Conservation (phyloP, 2,797 vertebrate genomes). For the Ispidina lecontei region DNA sequence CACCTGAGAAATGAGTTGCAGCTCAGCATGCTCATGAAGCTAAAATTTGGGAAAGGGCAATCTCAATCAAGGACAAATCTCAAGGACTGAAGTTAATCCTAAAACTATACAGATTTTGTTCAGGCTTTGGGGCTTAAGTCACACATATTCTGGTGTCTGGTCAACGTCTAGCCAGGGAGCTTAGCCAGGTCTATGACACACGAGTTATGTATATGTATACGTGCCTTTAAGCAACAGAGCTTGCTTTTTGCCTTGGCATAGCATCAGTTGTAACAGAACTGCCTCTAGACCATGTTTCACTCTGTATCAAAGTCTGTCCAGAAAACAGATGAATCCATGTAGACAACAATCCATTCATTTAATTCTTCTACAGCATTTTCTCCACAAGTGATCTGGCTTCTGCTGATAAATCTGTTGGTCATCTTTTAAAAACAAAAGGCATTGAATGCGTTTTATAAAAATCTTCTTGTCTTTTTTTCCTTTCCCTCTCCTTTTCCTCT, state of each 20-base stretch:
- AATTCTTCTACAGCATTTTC: background rate
- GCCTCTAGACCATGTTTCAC: background rate
- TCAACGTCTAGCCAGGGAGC: conserved; percentile 12
- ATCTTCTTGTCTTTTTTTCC: background rate
- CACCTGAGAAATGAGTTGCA: conserved; percentile 50
- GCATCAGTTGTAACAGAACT: background rate
- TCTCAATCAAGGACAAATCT: conserved; percentile 34
- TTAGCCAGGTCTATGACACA: conserved; percentile 6
- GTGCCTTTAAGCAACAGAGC: background rate
- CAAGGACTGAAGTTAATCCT: conserved; percentile 48
- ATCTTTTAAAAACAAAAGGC: background rate
- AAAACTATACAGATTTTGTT: conserved; percentile 12
- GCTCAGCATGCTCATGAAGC: conserved; percentile 20
- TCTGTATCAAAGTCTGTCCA: background rate
- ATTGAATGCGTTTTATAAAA: background rate
- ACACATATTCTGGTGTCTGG: conserved; percentile 16
- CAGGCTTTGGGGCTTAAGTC: conserved; percentile 41
- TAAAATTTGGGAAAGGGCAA: conserved; percentile 28
- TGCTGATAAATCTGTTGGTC: background rate
- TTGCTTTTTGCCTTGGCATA: background rate
- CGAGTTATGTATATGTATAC: background rate
- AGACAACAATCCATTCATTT: background rate
- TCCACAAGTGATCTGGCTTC: background rate
- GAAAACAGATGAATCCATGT: background rate
- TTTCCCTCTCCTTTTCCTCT: too few relatives aligned